These are phyloP conservation scores for Cheilosia pagana DNA, from an alignment of 2,888 invertebrate species.

Conservation along the genomic window DNA sequence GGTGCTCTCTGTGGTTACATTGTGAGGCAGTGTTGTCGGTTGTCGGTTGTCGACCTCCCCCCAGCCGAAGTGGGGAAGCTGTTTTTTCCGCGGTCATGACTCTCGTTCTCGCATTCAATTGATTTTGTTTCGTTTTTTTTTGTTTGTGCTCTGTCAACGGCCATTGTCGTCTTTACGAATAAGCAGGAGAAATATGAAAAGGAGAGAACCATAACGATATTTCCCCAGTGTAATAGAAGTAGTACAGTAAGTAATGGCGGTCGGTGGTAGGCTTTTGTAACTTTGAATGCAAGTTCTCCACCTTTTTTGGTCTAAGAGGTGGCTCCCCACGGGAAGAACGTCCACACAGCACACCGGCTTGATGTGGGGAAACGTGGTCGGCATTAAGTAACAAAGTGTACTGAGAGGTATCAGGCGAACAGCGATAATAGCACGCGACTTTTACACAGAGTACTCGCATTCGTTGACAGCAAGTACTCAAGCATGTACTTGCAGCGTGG, in stretches of 20 bases:
- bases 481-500: conserved; percentile 65
- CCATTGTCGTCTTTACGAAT: conserved; percentile 20
- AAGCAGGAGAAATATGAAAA: conserved; percentile 47
- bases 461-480: conserved; percentile 71
- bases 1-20: conserved; percentile 67
- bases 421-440: conserved; percentile 78
- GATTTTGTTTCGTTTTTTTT: not conserved
- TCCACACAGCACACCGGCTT: conserved; percentile 41
- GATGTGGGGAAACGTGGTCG: conserved; percentile 72
- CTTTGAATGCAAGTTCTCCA: conserved; percentile 46
- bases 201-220: conserved; percentile 6
- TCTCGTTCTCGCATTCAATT: conserved; percentile 50
- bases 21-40: conserved; percentile 27
- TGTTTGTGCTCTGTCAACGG: conserved; percentile 33
- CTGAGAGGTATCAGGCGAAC: conserved; percentile 83
- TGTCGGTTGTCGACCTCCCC: no score
- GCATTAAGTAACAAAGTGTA: conserved; percentile 83
- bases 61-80: conserved; percentile 39
- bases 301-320: conserved; percentile 8
- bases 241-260: conserved; percentile 14
- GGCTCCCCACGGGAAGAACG: conserved; percentile 45
- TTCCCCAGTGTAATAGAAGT: conserved; percentile 37
- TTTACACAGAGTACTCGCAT: conserved; percentile 82
- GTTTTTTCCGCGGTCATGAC: conserved; percentile 59
- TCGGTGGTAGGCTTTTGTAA: conserved; percentile 35